phyloP scores from a whole-genome alignment of 2,888 invertebrate genomes.

The Limnephilus lunatus region DNA sequence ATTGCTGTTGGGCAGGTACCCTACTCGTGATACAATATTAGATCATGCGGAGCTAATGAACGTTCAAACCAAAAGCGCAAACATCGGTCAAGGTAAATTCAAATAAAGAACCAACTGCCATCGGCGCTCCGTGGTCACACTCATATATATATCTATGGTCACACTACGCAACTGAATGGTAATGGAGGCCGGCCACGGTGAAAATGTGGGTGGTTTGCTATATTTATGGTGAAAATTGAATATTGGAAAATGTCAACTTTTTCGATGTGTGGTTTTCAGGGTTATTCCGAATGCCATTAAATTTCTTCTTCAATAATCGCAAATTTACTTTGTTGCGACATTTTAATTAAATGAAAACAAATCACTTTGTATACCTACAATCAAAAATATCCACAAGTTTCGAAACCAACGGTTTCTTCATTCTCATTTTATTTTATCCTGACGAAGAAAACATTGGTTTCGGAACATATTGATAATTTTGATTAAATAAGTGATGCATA shows the following conservation, averaged over 20 bases:
- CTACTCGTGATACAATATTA: constrained; percentile 7
- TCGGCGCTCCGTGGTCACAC: background rate
- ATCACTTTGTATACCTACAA: no score
- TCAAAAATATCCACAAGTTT: no score
- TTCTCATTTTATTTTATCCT: no score
- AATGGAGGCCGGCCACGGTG: constrained; percentile 10
- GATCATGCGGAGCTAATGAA: background rate
- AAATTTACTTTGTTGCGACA: no score
- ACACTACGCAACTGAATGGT: background rate
- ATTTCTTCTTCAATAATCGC: background rate
- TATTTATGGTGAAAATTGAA: background rate
- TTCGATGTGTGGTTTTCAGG: background rate
- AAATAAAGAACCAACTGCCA: background rate
- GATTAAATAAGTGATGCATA: no score
- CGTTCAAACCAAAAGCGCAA: background rate
- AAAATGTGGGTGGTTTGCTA: no score
- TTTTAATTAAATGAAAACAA: no score
- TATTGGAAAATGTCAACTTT: background rate
- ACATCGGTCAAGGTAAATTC: constrained; percentile 7
- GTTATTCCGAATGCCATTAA: background rate
- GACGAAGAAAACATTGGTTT: no score
- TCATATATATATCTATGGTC: no score
- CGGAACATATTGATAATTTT: no score
- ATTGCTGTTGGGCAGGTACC: background rate
- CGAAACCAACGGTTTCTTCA: no score